phyloP scores from a whole-genome alignment of 23 tunicate species.

The Trididemnum clinides region DNA sequence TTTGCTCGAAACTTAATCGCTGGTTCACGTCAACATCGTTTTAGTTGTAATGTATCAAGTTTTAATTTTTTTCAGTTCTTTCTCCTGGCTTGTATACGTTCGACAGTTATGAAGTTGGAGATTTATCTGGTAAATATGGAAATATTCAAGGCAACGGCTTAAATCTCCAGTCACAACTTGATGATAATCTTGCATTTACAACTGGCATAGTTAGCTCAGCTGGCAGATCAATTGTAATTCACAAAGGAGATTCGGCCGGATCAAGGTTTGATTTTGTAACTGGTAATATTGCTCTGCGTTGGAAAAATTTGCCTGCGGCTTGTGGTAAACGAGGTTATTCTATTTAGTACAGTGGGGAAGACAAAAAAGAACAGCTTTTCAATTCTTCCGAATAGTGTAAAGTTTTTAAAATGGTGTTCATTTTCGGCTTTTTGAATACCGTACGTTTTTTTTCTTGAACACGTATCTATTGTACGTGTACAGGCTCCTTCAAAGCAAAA shows the following conservation, averaged over 20 bases:
- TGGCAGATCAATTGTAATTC: constrained; percentile 67
- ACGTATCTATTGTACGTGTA: no score
- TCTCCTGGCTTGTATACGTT: background rate
- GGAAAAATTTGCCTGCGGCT: no score
- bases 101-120: constrained; percentile 78
- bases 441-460: no score
- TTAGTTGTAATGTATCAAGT: no score
- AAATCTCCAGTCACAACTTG: constrained; percentile 10
- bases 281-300: no score
- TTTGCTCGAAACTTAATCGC: background rate
- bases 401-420: no score
- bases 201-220: constrained; percentile 38
- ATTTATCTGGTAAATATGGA: constrained; percentile 64
- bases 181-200: constrained; percentile 61
- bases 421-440: no score
- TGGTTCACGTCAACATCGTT: no score
- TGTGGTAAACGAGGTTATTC: no score
- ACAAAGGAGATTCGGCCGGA: background rate
- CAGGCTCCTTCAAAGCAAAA: background rate
- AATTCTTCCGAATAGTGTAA: no score
- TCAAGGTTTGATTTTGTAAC: background rate
- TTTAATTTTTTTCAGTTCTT: background rate
- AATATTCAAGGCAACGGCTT: background rate
- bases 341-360: no score
- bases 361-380: no score